A percentile compares a stretch with the other conserved stretches of the same genome.
phyloP scores from a whole-genome alignment of 2,113 vertebrate species.

The Sinocyclocheilus anshuiensis region DNA sequence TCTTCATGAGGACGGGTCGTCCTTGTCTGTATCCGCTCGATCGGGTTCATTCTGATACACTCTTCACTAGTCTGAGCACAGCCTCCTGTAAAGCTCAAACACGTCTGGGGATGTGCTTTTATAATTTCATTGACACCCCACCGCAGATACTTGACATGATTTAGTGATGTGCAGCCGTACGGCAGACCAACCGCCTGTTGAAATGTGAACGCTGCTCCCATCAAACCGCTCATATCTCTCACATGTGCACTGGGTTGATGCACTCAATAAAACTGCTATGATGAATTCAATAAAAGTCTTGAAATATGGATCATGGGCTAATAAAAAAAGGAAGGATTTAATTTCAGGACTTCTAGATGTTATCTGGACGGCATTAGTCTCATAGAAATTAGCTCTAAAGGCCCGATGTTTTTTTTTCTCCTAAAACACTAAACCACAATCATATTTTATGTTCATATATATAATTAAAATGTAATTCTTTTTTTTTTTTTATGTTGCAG shows the following conservation, averaged over 20 bases:
- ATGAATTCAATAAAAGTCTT: constrained; percentile 1
- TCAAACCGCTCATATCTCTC: not conserved
- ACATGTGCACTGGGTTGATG: not conserved
- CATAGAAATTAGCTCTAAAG: not conserved
- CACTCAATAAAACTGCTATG: not conserved
- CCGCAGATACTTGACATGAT: not conserved
- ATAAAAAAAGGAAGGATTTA: not conserved
- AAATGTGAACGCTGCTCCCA: not conserved
- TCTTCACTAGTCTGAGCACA: not conserved
- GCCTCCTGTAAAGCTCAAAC: not conserved
- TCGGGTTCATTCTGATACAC: not conserved
- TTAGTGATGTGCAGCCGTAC: not conserved
- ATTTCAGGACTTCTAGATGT: not conserved
- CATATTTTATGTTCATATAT: not conserved
- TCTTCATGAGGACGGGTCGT: not conserved
- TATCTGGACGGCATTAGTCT: not conserved
- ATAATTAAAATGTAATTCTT: too few relatives aligned
- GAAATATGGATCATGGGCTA: not conserved
- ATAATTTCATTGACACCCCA: not conserved
- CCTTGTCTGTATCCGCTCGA: not conserved
- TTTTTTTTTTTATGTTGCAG: too few relatives aligned
- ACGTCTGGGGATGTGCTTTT: not conserved
- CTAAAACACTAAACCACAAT: not conserved
- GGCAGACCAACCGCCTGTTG: not conserved
- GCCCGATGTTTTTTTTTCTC: not conserved